Evolutionary conservation across 2,113 vertebrate species (phyloP).

Genomic region (Hyla sarda): DNA sequence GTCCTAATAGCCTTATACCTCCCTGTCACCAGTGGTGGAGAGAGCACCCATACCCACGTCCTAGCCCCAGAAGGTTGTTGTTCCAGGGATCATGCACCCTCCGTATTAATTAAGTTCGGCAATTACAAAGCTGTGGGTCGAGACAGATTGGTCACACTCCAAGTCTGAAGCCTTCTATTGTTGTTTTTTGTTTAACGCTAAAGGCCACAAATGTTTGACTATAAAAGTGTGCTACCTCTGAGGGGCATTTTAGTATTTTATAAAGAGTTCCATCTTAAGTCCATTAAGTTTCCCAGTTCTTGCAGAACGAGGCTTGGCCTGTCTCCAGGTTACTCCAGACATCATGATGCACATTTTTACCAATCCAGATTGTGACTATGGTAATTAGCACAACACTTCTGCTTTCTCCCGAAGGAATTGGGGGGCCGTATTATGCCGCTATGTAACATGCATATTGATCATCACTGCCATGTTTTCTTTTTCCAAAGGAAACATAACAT

Average conservation of each 20-base stretch:
- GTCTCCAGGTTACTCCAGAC: constrained; percentile 41
- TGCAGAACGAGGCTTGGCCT: constrained; percentile 17
- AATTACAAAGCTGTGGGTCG: constrained; percentile 25
- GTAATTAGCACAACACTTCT: constrained; percentile 46
- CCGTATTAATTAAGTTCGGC: constrained; percentile 61
- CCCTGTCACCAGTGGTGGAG: no score
- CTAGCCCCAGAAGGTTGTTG: background rate
- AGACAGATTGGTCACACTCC: constrained; percentile 28
- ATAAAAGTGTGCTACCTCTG: constrained; percentile 23
- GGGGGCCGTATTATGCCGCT: constrained; percentile 33
- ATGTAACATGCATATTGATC: constrained; percentile 52
- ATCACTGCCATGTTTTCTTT: background rate
- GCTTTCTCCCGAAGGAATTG: constrained; percentile 42
- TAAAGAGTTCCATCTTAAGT: constrained; percentile 20
- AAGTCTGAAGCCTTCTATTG: constrained; percentile 44
- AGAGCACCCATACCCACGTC: background rate
- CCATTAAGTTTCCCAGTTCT: background rate
- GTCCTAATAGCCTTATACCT: background rate
- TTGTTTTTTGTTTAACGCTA: constrained; percentile 35
- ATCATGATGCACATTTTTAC: constrained; percentile 31
- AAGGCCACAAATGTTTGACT: constrained; percentile 35
- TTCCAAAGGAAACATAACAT: constrained; percentile 12
- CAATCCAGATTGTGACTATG: constrained; percentile 46
- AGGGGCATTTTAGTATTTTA: constrained; percentile 9
- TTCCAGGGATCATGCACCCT: constrained; percentile 28